Conservation (phyloP, 2,113 vertebrate species). For the Thermophis baileyi region DNA sequence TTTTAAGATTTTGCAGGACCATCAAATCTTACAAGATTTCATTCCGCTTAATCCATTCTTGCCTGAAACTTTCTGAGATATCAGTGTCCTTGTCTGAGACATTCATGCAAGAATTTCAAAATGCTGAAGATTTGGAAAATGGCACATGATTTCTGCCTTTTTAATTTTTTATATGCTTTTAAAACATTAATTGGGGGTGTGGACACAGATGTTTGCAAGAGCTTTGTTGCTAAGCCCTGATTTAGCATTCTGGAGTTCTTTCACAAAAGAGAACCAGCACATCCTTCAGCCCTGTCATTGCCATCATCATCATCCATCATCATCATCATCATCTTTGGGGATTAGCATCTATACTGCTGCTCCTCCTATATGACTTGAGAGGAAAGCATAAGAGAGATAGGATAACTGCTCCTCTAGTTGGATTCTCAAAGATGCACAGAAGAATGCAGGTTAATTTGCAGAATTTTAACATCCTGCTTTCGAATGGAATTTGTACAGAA, state of each 20-base stretch:
- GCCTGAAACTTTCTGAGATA: neutral
- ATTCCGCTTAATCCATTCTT: neutral
- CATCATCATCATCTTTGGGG: neutral
- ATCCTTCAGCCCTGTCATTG: neutral
- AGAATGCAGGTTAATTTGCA: neutral
- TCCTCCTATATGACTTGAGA: neutral
- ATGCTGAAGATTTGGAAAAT: neutral
- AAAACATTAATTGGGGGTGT: neutral
- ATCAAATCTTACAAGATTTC: neutral
- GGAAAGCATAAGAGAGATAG: constrained; percentile 25
- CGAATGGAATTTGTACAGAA: neutral
- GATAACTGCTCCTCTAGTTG: neutral
- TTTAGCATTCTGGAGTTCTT: neutral
- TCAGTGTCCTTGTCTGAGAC: neutral
- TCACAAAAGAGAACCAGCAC: neutral
- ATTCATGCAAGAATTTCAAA: neutral
- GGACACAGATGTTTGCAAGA: neutral
- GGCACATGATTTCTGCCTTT: neutral
- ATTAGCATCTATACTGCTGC: neutral
- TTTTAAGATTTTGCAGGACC: neutral
- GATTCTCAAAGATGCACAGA: neutral
- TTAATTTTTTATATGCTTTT: neutral
- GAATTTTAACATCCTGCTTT: neutral
- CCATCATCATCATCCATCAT: neutral
- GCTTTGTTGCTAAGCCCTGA: neutral